These are phyloP conservation scores for Pogonocherus hispidulus DNA, from an alignment of 2,888 invertebrate genomes.

Conservation along the genomic window DNA sequence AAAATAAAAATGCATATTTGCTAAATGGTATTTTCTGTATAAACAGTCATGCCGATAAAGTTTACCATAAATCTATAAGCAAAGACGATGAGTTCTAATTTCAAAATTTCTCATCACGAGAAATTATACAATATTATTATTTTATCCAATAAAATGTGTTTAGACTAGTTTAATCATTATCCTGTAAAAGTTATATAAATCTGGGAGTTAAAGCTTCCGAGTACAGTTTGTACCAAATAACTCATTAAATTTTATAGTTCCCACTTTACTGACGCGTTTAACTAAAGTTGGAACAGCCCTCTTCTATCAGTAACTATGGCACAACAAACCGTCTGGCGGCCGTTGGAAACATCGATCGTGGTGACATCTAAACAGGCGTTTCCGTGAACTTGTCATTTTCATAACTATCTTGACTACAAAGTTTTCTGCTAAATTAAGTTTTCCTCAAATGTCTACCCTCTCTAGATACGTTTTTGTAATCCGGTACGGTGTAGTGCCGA, in stretches of 20 bases:
- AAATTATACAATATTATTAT: too few relatives aligned
- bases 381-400: not conserved
- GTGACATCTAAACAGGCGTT: not conserved
- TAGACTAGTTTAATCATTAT: too few relatives aligned
- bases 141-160: too few relatives aligned
- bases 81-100: too few relatives aligned
- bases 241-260: conserved; percentile 10
- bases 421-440: not conserved
- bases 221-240: not conserved
- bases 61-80: too few relatives aligned
- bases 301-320: not conserved
- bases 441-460: not conserved
- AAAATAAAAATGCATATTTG: too few relatives aligned
- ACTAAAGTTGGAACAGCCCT: not conserved
- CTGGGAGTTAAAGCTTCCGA: not conserved
- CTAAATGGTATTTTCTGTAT: too few relatives aligned
- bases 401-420: not conserved
- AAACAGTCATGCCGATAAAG: too few relatives aligned
- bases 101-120: too few relatives aligned
- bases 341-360: conserved; percentile 9
- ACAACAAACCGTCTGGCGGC: conserved; percentile 1
- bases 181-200: not conserved
- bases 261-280: not conserved
- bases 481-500: too few relatives aligned
- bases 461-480: too few relatives aligned